phyloP scores from a whole-genome alignment of 2,888 invertebrate genomes.

The Uloborus plumipes region DNA sequence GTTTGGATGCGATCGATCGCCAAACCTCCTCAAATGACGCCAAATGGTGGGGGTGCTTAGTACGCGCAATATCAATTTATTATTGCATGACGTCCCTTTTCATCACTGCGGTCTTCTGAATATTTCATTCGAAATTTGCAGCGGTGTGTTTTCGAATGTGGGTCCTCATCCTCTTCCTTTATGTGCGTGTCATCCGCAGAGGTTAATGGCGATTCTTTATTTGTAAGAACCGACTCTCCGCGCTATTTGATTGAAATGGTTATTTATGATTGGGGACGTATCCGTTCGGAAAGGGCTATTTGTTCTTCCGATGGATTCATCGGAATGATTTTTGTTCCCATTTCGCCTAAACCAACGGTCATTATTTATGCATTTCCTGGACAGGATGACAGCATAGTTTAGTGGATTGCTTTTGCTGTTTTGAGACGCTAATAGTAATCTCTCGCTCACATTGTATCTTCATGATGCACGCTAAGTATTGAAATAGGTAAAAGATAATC shows the following conservation, averaged over 20 bases:
- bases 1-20: conserved; percentile 50
- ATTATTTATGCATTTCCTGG: conserved; percentile 46
- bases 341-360: conserved; percentile 46
- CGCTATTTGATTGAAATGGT: conserved; percentile 40
- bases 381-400: conserved; percentile 3
- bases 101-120: conserved; percentile 52
- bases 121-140: conserved; percentile 62
- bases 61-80: conserved; percentile 62
- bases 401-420: too few relatives aligned
- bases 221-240: conserved; percentile 2
- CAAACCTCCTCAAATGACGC: conserved; percentile 55
- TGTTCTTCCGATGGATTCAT: conserved; percentile 11
- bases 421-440: too few relatives aligned
- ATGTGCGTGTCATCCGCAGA: conserved; percentile 12
- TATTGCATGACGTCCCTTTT: conserved; percentile 60
- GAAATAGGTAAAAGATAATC: too few relatives aligned
- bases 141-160: conserved; percentile 38
- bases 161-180: not conserved
- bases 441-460: too few relatives aligned
- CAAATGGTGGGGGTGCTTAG: conserved; percentile 58
- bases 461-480: too few relatives aligned
- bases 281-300: conserved; percentile 29
- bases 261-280: conserved; percentile 50
- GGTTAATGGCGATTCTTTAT: conserved; percentile 40
- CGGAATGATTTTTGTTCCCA: conserved; percentile 35